Evolutionary conservation across 1,140 invertebrate genomes (phyloP), one percentile per base, ranked within the genome.

Genomic region (Saccostrea cuccullata): DNA sequence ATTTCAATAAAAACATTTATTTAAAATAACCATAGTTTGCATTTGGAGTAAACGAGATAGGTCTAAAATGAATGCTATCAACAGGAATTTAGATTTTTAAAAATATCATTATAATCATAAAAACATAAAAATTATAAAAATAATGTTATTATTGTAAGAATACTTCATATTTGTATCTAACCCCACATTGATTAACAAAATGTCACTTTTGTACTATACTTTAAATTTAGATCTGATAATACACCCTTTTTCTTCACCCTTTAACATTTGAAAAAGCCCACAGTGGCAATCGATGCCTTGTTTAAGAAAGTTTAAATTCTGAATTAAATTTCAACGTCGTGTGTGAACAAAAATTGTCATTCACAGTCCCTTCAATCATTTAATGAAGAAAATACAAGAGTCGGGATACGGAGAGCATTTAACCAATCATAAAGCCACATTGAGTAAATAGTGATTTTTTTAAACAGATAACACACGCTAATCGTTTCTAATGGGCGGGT

Each of bases 311-410:
- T 77, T 77, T 77, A 77, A 77, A 77, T 77, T 77, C 30, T 77
- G 70, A 77, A 77, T 77, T 26, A 26, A 26, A 30, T 77, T 36
- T 36, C 70, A 77, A 26, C 26, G 70, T 77, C 70, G 23, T 77
- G 70, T 77, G 70, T 77, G 70, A 77, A 77, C 70, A 77, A 77
- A 77, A 77, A 77, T 36, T 36, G 26, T 77, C 70, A 15, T 77
- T 77, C 11, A 36, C 70, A 36, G 13, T 30, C 70, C 70, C 70
- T 77, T 77, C 70, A 77, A 77, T 77, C 70, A 77, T 77, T 77
- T 77, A 77, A 26, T 77, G 70, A 77, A 9, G 70, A 30, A 77
- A 77, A 36, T 77, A 36, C 70, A 77, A 12, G 70, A 77, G 70
- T 77, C 23, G 70, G 70, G 36, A 26, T 77, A 30, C 70, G 11